A percentile compares a stretch with the other conserved stretches of the same genome.
These are phyloP conservation scores for Gopherus flavomarginatus DNA, from an alignment of 2,113 vertebrate species.

Conservation along the genomic window DNA sequence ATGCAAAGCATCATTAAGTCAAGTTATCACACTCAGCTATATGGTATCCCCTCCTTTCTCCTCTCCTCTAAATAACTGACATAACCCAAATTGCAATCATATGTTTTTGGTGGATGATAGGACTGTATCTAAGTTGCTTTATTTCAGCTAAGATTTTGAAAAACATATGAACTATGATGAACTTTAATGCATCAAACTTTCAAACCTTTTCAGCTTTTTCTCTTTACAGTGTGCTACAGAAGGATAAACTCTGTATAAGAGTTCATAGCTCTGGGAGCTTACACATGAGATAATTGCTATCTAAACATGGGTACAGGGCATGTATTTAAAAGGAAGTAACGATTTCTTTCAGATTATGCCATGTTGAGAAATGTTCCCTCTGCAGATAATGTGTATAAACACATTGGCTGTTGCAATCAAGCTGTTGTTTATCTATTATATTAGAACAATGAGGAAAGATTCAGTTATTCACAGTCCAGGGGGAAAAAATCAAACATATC, in stretches of 20 bases:
- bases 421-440: neutral
- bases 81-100: neutral
- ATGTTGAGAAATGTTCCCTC: neutral
- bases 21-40: conserved; percentile 15
- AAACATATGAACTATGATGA: neutral
- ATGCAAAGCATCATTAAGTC: conserved; percentile 4
- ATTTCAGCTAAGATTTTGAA: neutral
- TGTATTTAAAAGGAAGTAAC: neutral
- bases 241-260: neutral
- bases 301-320: neutral
- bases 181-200: neutral
- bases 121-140: neutral
- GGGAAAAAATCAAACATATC: neutral
- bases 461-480: neutral
- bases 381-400: neutral
- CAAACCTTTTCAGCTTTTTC: neutral
- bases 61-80: neutral
- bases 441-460: neutral
- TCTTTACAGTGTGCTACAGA: neutral
- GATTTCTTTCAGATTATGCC: neutral
- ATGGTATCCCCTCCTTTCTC: neutral
- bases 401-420: neutral
- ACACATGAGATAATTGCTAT: neutral
- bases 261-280: neutral
- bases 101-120: neutral